These are phyloP conservation scores for Nibea albiflora DNA, from an alignment of 2,113 vertebrate species.

Conservation along the genomic window DNA sequence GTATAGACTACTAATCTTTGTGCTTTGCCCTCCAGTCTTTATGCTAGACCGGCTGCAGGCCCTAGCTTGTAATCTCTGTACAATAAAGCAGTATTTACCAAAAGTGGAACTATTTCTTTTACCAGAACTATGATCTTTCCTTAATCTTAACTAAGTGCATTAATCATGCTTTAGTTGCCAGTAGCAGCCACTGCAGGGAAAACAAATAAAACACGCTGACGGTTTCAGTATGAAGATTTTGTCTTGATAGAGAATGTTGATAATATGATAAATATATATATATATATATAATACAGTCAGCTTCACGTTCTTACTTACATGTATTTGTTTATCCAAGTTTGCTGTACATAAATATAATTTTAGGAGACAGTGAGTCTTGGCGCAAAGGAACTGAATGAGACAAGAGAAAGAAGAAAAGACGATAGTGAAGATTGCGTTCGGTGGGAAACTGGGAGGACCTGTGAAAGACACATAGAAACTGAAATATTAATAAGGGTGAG, in stretches of 20 bases:
- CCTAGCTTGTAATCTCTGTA: background rate
- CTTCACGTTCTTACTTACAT: background rate
- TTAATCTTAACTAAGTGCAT: background rate
- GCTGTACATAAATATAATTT: background rate
- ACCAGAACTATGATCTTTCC: background rate
- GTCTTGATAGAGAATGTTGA: background rate
- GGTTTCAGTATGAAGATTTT: background rate
- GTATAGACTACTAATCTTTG: background rate
- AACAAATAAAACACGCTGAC: background rate
- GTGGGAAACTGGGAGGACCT: conserved; percentile 37
- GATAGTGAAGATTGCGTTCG: conserved; percentile 1
- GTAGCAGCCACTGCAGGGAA: background rate
- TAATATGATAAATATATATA: background rate
- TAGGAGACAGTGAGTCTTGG: background rate
- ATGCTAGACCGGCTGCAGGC: background rate
- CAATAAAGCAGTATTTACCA: background rate
- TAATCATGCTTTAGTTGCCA: background rate
- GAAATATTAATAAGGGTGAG: conserved; percentile 68
- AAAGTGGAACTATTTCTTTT: background rate
- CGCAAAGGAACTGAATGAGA: background rate
- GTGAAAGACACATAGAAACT: conserved; percentile 53
- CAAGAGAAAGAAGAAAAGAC: background rate
- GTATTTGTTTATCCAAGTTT: background rate
- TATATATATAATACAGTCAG: background rate
- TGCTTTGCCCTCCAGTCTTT: background rate